Base-by-base conservation (phyloP, 2,113 vertebrate genomes). In the Platysteira castanea region DNA sequence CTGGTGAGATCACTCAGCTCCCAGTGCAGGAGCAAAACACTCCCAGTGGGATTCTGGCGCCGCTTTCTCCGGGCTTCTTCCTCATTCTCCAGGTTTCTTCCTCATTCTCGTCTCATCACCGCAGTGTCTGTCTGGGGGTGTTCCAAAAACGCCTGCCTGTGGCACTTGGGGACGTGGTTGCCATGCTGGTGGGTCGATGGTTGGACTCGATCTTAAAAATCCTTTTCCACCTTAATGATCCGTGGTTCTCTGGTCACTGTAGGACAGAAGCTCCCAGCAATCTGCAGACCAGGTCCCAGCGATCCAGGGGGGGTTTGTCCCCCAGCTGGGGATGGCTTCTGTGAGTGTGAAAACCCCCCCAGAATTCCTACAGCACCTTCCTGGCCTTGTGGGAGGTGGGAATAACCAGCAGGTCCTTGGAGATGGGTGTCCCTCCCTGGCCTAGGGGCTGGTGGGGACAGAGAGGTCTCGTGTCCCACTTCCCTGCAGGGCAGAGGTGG, bases 1-100 rank as follows among this genome's bases (percentile, higher is more conserved):
- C 77, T 5, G 5, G 1, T 95, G 96, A 95, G 95, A 68, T 95
- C 94, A 97, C 79, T 82, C 74, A 17, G n/a, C 81, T 67, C 82
- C 11, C 1, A 87, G 67, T 13, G 44, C 31, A 27, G 59, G 41
- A 94, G 85, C 70, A 90, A 85, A 93, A 54, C 63, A 33, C 63
- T 73, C 78, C 61, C 17, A 47, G 68, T 7, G 15, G 35, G 65
- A 46, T 87, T 35, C 69, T 94, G 91, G 73, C 4, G 0, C 0
- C 0, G 12, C 22, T 54, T 89, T 74, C 76, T 84, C 12, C n/a
- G 4, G 11, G n/a, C 15, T 67, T 69, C 63, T 91, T 68, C 84
- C 85, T 87, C 80, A 31, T 94, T 86, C 80, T 52, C 56, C 31
- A 26, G 39, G 21, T 53, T 44, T 84, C 81, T 67, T 76, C 71